Conservation (phyloP, 2,888 invertebrate species). For the Prosopocoilus inquinatus region DNA sequence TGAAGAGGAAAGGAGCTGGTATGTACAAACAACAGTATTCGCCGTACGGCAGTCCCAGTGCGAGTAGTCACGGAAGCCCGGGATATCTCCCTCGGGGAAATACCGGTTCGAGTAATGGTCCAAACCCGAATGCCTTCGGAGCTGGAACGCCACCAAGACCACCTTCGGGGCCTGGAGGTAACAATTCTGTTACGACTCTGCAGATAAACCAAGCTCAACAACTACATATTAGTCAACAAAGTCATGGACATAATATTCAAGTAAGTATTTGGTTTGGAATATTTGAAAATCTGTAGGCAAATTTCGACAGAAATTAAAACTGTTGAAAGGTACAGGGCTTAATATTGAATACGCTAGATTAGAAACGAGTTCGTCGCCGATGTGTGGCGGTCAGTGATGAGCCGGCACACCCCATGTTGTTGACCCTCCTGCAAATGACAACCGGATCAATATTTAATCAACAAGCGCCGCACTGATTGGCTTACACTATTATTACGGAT, state of each 20-base stretch:
- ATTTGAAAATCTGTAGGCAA: too few species aligned
- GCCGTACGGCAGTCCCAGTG: constrained; percentile 64
- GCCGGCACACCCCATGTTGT: constrained; percentile 31
- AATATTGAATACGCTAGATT: too few species aligned
- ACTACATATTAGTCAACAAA: constrained; percentile 79
- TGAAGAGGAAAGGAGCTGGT: constrained; percentile 43
- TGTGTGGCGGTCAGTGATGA: constrained; percentile 22
- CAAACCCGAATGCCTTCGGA: constrained; percentile 29
- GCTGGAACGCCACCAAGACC: constrained; percentile 55
- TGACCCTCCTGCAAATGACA: constrained; percentile 42
- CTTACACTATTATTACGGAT: constrained; percentile 34
- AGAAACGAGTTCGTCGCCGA: too few species aligned
- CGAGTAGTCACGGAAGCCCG: constrained; percentile 59
- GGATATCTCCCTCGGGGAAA: constrained; percentile 45
- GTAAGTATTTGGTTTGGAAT: constrained; percentile 52
- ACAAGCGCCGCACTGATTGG: constrained; percentile 40
- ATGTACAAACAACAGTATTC: constrained; percentile 63
- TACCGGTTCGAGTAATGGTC: constrained; percentile 30
- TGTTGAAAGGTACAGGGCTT: too few species aligned
- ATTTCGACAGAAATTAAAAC: too few species aligned
- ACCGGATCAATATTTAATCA: constrained; percentile 46
- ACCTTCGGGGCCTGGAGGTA: constrained; percentile 52
- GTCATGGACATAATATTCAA: constrained; percentile 72
- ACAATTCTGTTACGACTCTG: constrained; percentile 55
- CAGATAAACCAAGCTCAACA: constrained; percentile 89